These are phyloP conservation scores for Ceratotherium simum DNA, from an alignment of 2,113 vertebrate species.

Conservation along the genomic window DNA sequence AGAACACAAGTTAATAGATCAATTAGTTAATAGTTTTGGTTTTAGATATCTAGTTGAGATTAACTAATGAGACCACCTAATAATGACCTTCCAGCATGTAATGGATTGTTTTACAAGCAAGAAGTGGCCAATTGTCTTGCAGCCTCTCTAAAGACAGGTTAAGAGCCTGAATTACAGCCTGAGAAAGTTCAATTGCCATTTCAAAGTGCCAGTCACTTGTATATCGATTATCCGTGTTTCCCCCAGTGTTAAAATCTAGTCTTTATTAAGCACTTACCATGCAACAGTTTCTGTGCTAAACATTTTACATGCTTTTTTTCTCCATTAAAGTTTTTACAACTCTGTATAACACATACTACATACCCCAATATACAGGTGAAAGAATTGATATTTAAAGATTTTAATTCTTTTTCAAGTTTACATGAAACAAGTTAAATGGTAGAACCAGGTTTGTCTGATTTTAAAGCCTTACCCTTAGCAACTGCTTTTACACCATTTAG, in stretches of 20 bases:
- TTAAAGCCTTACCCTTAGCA: neutral
- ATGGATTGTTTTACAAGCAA: neutral
- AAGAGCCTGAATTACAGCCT: neutral
- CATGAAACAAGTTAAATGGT: neutral
- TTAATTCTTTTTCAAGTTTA: slow-evolving; percentile 24
- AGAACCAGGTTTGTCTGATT: neutral
- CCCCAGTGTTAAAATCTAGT: neutral
- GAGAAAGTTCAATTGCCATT: neutral
- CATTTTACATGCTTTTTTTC: neutral
- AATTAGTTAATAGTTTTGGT: neutral
- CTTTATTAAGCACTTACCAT: slow-evolving; percentile 35
- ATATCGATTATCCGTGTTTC: neutral
- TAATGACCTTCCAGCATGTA: neutral
- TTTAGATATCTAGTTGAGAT: slow-evolving; percentile 32
- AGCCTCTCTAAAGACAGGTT: neutral
- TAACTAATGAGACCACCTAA: neutral
- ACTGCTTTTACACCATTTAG: slow-evolving; percentile 7
- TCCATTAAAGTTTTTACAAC: slow-evolving; percentile 6
- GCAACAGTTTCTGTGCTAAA: neutral
- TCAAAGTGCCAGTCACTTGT: neutral
- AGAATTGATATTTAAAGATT: slow-evolving; percentile 29
- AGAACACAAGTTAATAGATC: neutral
- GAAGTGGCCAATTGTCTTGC: neutral
- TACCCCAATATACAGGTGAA: neutral
- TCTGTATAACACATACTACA: neutral